phyloP scores from a whole-genome alignment of 2,888 invertebrate species.

The Galerucella calmariensis region DNA sequence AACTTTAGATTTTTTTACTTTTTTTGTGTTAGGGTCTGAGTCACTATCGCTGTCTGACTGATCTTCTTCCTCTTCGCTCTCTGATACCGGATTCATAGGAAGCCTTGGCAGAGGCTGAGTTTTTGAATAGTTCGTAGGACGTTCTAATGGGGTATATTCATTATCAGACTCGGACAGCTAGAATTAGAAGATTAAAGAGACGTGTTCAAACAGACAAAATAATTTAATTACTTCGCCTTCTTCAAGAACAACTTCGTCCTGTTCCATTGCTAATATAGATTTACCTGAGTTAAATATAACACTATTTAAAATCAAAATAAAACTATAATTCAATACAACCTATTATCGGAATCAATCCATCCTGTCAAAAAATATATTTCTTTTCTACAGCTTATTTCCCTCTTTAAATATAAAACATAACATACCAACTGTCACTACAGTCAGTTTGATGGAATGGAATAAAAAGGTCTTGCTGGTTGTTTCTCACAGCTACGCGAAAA shows the following conservation, averaged over 20 bases:
- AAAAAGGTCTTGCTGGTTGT: no score
- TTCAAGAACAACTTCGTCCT: slow-evolving; percentile 47
- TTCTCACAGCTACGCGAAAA: no score
- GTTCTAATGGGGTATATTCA: slow-evolving; percentile 69
- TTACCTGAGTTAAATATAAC: no score
- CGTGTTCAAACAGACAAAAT: neutral
- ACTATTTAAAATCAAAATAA: no score
- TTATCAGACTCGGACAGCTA: slow-evolving; percentile 61
- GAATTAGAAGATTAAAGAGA: slow-evolving; percentile 38
- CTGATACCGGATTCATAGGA: slow-evolving; percentile 66
- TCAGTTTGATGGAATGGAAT: no score
- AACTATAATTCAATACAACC: no score
- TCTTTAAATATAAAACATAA: neutral
- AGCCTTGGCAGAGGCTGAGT: slow-evolving; percentile 52
- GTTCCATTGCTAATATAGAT: slow-evolving; percentile 41
- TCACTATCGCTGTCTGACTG: slow-evolving; percentile 71
- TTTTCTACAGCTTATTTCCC: neutral
- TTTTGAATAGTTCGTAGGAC: slow-evolving; percentile 66
- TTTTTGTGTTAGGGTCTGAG: slow-evolving; percentile 66
- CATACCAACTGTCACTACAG: neutral
- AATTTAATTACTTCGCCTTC: slow-evolving; percentile 50
- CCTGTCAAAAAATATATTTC: neutral
- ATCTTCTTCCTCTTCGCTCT: slow-evolving; percentile 52
- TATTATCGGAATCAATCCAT: no score
- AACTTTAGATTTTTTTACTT: slow-evolving; percentile 69